Evolutionary conservation across 2,113 vertebrate species (phyloP).

Genomic region (Monopterus albus): DNA sequence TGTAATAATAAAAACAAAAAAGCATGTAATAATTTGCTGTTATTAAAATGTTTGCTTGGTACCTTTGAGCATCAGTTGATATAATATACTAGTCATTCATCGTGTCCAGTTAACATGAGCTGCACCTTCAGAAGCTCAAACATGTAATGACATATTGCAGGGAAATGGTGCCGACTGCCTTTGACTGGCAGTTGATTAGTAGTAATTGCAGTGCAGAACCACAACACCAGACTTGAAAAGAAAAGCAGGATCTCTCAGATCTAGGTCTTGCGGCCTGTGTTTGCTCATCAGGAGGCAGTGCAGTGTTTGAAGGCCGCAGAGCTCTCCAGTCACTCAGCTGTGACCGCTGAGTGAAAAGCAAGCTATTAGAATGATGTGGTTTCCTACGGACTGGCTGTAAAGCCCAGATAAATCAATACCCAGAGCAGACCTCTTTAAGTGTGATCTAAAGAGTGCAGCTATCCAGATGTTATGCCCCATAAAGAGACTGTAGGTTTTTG

Average conservation of each 20-base stretch:
- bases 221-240: neutral
- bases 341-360: conserved; percentile 30
- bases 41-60: too few species aligned
- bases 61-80: too few species aligned
- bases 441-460: conserved; percentile 32
- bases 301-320: neutral
- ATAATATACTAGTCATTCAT: too few species aligned
- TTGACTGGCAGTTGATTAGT: neutral
- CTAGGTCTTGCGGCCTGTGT: neutral
- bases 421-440: conserved; percentile 35
- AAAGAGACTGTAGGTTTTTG: conserved; percentile 11
- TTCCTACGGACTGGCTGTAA: conserved; percentile 24
- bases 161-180: neutral
- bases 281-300: neutral
- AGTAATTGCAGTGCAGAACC: neutral
- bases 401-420: conserved; percentile 54
- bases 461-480: conserved; percentile 25
- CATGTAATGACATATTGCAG: neutral
- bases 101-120: too few species aligned
- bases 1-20: too few species aligned
- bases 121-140: neutral
- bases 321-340: conserved; percentile 20
- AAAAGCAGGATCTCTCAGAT: neutral
- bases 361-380: conserved; percentile 36
- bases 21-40: too few species aligned